Base-by-base conservation (phyloP, 1,140 invertebrate species). In the Phymorhynchus buccinoides region DNA sequence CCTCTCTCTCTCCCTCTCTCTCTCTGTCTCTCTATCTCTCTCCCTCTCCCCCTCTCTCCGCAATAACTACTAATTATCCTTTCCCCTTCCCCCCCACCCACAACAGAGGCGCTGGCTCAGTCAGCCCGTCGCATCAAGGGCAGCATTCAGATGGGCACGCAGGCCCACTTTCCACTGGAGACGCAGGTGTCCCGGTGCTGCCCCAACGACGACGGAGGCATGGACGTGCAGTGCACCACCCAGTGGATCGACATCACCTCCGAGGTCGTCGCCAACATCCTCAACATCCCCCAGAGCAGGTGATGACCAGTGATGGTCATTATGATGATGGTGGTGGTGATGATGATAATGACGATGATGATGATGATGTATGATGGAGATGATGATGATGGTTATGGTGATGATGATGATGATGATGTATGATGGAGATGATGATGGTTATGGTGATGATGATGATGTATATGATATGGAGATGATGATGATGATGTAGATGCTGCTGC, bases 161-260 rank as follows among this genome's bases (percentile, higher is more conserved):
- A 94, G 87, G 92, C 91, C 85, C 94, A 94, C 87, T 94, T 94
- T 82, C 89, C 92, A 48, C 91, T 94, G 93, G 94, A 94, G 86
- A 92, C 93, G 1, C 94, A 93, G 91, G 71, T 87, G 71, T 42
- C 68, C 4, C 87, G 87, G 39, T 85, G 89, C 9, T 93, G 93
- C 6, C 91, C 87, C n/a, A 93, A 94, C 71, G 92, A 92, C 80
- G 92, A 92, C 41, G 92, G 91, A 62, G 92, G 92, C n/a, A 83
- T 94, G 80, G 87, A 93, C 68, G 88, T 94, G 3, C 89, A 89
- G 78, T 75, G 85, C n/a, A 75, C 89, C 14, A 93, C 90, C 0
- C 89, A 89, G 88, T 96, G 95, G 94, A 92, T 96, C n/a, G 95
- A 96, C 89, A 88, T 94, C 2, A 91, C 92, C 0, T 96, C 97